Evolutionary conservation across 2,888 invertebrate species (phyloP), one percentile per base, ranked within the genome.

Genomic region (Apodemia hepburni): DNA sequence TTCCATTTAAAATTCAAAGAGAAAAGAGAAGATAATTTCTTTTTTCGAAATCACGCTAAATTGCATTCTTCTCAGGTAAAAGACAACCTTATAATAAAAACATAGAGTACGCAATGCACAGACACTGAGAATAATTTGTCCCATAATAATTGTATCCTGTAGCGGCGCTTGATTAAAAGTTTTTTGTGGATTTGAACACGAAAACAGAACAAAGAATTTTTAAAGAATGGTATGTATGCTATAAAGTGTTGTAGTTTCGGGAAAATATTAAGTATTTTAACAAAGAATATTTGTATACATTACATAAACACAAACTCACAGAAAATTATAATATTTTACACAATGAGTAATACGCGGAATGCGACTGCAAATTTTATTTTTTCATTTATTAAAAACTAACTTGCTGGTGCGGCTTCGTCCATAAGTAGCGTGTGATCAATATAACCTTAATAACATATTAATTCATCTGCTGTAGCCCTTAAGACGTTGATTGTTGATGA

Each of bases 31-130:
- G 60, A 63, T 72, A 76, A 76, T 79, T 76, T 75, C 54, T 77
- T 73, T 74, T 78, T 81, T 81, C 78, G 76, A 77, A 83, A 83
- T 81, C 80, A 80, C 77, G 76, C 74, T 74, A 80, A 84, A 85
- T 85, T 85, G 80, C 82, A 80, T 81, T 83, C 76, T 79, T 80
- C 77, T 77, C 75, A 73, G 80, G 78, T 78, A 73, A 78, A 75
- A 66, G 71, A 72, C 70, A 69, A 73, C 66, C 72, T 72, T 73
- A 78, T 82, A 82, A 80, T 77, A 74, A 74, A 29, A 58, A 42
- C 54, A 64, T 57, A 70, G 70, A 65, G 61, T 65, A 70, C 22
- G 12, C 7, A n/a, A 8, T 18, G 6, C 15, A 58, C 47, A 62
- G 58, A 58, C n/a, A 58, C 8, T 22, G 12, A 8, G 12, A 22